A percentile compares a stretch with the other conserved stretches of the same genome.
Conservation (phyloP, 2,113 vertebrate genomes). For the Zosterops lateralis region DNA sequence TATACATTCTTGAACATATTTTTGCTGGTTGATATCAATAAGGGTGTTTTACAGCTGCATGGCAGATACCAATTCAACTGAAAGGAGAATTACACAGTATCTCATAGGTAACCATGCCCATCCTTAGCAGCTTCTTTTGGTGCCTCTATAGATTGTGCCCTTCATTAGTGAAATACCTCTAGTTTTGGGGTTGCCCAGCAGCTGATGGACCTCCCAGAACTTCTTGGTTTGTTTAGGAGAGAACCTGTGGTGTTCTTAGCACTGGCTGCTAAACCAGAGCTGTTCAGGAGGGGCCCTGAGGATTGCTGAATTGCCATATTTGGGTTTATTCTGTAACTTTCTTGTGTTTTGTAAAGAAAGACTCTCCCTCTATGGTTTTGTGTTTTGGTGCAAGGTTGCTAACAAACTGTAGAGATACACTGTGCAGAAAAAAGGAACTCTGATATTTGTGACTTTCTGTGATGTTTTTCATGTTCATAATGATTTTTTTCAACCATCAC, state of each 20-base stretch:
- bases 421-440: background rate
- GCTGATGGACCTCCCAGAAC: background rate
- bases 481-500: background rate
- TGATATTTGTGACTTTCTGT: background rate
- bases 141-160: background rate
- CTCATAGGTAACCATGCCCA: background rate
- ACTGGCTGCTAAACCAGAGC: background rate
- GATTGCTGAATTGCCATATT: background rate
- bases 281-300: background rate
- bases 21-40: slow-evolving; percentile 25
- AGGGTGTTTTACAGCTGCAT: background rate
- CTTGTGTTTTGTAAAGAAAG: background rate
- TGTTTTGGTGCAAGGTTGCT: background rate
- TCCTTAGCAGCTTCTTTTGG: background rate
- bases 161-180: background rate
- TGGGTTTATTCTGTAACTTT: background rate
- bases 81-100: background rate
- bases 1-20: background rate
- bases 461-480: background rate
- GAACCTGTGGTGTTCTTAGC: background rate
- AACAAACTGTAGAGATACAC: background rate
- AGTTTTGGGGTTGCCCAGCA: background rate
- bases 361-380: background rate
- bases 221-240: background rate
- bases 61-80: background rate